phyloP scores from a whole-genome alignment of 2,888 invertebrate genomes.

The Stegophylla sp. region DNA sequence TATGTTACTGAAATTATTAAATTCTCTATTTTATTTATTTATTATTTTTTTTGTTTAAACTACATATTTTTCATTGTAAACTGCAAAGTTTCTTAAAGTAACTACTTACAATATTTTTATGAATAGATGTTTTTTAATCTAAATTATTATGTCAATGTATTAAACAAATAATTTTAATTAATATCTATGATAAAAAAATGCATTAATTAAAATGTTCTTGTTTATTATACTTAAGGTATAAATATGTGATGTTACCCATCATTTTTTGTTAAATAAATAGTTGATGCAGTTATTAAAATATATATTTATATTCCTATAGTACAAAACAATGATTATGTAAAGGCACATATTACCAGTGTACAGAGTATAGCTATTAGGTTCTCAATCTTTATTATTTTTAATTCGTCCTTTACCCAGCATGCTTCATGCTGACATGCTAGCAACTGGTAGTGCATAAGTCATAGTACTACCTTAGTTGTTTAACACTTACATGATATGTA shows the following conservation, averaged over 20 bases:
- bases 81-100: constrained; percentile 22
- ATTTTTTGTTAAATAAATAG: constrained; percentile 31
- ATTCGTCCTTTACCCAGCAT: too few relatives aligned
- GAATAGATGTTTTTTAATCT: constrained; percentile 13
- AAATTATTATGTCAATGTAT: constrained; percentile 19
- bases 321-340: too few relatives aligned
- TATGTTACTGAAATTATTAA: constrained; percentile 56
- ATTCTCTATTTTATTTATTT: constrained; percentile 45
- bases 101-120: constrained; percentile 27
- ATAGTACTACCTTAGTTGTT: too few relatives aligned
- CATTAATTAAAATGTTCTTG: constrained; percentile 37
- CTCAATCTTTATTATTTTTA: too few relatives aligned
- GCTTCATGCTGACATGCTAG: too few relatives aligned
- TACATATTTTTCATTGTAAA: constrained; percentile 19
- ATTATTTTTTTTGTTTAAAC: constrained; percentile 46
- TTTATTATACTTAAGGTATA: constrained; percentile 18
- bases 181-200: background rate
- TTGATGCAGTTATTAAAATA: constrained; percentile 28
- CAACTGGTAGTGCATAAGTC: too few relatives aligned
- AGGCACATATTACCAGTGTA: too few relatives aligned
- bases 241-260: constrained; percentile 8
- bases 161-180: constrained; percentile 37
- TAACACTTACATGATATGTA: too few relatives aligned
- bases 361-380: too few relatives aligned
- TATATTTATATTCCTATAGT: constrained; percentile 6